These are phyloP conservation scores for Ornithoptera priamus DNA, from an alignment of 2,888 invertebrate genomes.

Conservation along the genomic window DNA sequence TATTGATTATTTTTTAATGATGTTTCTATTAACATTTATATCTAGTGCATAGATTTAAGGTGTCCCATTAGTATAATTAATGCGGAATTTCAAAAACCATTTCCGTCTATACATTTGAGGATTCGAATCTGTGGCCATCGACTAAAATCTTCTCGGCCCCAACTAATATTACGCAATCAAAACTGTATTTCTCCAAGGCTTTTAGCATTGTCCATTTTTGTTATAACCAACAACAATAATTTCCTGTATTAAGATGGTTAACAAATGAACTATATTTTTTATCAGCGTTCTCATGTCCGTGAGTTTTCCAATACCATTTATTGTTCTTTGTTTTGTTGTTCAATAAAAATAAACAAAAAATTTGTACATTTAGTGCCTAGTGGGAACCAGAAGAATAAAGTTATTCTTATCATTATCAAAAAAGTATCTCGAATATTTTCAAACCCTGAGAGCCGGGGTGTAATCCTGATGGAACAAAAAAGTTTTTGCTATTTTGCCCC, in stretches of 20 bases:
- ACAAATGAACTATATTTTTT: neutral
- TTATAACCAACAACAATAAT: neutral
- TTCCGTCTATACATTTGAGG: neutral
- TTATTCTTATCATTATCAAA: neutral
- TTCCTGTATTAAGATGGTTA: neutral
- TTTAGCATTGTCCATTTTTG: constrained; percentile 11
- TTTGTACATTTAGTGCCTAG: neutral
- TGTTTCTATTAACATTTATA: neutral
- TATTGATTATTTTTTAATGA: neutral
- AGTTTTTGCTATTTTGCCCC: no score
- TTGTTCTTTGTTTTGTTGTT: neutral
- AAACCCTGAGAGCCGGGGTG: no score
- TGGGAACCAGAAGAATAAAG: neutral
- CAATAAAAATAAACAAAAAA: neutral
- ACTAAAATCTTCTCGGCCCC: neutral
- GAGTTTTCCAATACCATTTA: neutral
- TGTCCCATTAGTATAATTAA: no score
- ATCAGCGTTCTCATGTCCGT: neutral
- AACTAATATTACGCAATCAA: neutral
- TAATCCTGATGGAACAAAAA: no score
- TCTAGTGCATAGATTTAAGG: neutral
- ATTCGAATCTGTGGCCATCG: neutral
- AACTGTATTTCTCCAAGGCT: constrained; percentile 19
- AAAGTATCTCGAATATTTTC: no score
- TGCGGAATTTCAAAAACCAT: neutral